phyloP scores from a whole-genome alignment of 2,888 invertebrate genomes.

The Colletes collaris region DNA sequence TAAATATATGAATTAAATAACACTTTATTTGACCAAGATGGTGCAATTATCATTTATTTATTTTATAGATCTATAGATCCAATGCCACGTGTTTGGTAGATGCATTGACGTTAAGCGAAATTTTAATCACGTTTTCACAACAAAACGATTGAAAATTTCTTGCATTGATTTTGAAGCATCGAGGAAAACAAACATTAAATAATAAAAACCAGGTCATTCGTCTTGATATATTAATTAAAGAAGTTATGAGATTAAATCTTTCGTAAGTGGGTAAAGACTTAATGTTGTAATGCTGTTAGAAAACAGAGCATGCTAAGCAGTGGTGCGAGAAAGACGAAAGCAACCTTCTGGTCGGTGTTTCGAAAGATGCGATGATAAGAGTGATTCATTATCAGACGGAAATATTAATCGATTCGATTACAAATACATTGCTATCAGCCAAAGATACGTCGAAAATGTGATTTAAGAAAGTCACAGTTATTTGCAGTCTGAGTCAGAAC shows the following conservation, averaged over 20 bases:
- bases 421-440: background rate
- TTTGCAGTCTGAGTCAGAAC: too few species aligned
- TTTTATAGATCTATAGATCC: too few species aligned
- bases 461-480: too few species aligned
- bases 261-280: background rate
- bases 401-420: constrained; percentile 6
- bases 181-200: background rate
- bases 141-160: too few species aligned
- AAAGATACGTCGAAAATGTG: background rate
- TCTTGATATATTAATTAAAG: constrained; percentile 4
- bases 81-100: too few species aligned
- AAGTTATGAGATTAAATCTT: constrained; percentile 1
- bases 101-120: too few species aligned
- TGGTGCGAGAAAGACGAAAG: constrained; percentile 45
- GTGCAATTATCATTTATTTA: too few species aligned
- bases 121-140: too few species aligned
- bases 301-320: constrained; percentile 53
- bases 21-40: too few species aligned
- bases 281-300: constrained; percentile 19
- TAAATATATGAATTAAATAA: too few species aligned
- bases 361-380: constrained; percentile 22
- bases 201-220: constrained; percentile 1
- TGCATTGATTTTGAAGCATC: too few species aligned
- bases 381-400: constrained; percentile 10
- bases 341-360: constrained; percentile 34